phyloP scores from a whole-genome alignment of 2,888 invertebrate species.

The Piscicola geometra region DNA sequence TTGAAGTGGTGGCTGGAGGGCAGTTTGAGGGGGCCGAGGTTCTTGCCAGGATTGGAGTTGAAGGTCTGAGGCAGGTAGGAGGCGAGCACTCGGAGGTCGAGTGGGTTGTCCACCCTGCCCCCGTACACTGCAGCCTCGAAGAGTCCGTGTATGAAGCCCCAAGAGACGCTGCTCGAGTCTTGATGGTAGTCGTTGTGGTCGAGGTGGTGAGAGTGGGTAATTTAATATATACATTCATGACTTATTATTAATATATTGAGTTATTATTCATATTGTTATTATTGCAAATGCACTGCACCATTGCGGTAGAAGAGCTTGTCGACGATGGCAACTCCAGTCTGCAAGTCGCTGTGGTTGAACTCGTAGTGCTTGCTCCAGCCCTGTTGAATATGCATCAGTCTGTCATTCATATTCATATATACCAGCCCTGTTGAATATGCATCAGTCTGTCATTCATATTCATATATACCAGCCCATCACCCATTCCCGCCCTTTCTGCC shows the following conservation, averaged over 20 bases:
- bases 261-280: too few species aligned
- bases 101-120: conserved; percentile 74
- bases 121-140: conserved; percentile 77
- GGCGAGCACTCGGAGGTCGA: conserved; percentile 67
- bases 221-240: too few species aligned
- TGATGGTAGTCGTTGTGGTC: too few species aligned
- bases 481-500: too few species aligned
- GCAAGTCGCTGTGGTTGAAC: conserved; percentile 75
- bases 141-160: conserved; percentile 69
- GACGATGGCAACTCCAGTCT: conserved; percentile 68
- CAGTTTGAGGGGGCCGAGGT: conserved; percentile 61
- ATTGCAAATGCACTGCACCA: too few species aligned
- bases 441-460: too few species aligned
- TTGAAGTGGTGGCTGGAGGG: conserved; percentile 61
- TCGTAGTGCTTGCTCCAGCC: conserved; percentile 86
- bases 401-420: too few species aligned
- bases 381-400: too few species aligned
- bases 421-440: too few species aligned
- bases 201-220: too few species aligned
- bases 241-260: too few species aligned
- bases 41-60: conserved; percentile 57
- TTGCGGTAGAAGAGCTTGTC: conserved; percentile 57
- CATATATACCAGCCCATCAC: too few species aligned
- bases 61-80: conserved; percentile 63
- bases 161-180: conserved; percentile 37